Percentiles rank a stretch among this genome's conserved stretches.
Conservation (phyloP, 2,113 vertebrate species). For the Nansenia antarctica region DNA sequence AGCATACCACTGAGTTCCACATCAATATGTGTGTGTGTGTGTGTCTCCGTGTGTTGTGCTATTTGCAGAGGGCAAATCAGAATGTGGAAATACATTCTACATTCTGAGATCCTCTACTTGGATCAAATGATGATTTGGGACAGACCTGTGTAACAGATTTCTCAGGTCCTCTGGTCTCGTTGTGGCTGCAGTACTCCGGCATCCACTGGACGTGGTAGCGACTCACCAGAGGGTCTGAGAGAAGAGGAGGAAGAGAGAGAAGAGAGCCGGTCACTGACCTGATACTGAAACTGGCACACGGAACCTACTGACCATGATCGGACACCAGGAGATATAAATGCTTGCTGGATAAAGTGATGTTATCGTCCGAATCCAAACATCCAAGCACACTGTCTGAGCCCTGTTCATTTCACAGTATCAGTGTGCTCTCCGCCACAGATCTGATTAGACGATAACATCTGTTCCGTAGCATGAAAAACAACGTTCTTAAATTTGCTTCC, state of each 20-base stretch:
- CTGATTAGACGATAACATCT: slow-evolving; percentile 15
- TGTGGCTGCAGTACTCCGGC: slow-evolving; percentile 86
- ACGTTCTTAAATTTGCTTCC: slow-evolving; percentile 4
- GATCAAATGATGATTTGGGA: slow-evolving; percentile 2
- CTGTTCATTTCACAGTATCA: background rate
- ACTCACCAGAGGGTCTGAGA: slow-evolving; percentile 73
- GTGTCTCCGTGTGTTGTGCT: no score
- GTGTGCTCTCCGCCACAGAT: no score
- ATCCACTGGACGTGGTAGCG: slow-evolving; percentile 89
- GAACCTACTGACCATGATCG: background rate
- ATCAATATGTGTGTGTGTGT: background rate
- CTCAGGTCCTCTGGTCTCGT: slow-evolving; percentile 76
- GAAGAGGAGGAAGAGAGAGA: slow-evolving; percentile 2
- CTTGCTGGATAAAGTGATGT: slow-evolving; percentile 26
- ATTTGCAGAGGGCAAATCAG: slow-evolving; percentile 40
- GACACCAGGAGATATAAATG: slow-evolving; percentile 11
- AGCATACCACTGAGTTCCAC: slow-evolving; percentile 40
- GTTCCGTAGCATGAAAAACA: slow-evolving; percentile 11
- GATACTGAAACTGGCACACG: background rate
- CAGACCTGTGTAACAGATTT: slow-evolving; percentile 85
- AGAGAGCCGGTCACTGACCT: background rate
- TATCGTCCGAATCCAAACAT: slow-evolving; percentile 35
- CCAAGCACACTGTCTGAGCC: background rate
- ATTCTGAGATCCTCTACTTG: no score
- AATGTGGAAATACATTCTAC: no score